Evolutionary conservation across 1,140 invertebrate genomes (phyloP).

Genomic region (Harpegnathos saltator): DNA sequence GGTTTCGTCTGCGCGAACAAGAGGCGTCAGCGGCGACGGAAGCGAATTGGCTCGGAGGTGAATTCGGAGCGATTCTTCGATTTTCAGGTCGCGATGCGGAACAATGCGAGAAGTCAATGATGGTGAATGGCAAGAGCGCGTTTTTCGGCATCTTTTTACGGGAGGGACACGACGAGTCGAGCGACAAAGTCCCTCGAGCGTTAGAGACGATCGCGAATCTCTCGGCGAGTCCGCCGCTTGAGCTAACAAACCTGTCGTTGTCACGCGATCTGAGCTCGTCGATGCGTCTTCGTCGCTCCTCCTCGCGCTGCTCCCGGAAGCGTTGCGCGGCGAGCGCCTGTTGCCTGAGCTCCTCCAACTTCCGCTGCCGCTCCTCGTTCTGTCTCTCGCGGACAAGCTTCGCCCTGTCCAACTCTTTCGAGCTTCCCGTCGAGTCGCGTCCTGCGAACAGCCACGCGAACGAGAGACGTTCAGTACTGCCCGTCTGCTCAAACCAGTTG

Average conservation of each 20-base stretch:
- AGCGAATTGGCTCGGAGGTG: too few species aligned
- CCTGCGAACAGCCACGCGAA: constrained; percentile 74
- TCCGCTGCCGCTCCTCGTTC: constrained; percentile 94
- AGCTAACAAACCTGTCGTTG: constrained; percentile 87
- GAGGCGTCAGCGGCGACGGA: not conserved
- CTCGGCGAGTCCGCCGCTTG: not conserved
- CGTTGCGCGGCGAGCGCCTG: constrained; percentile 94
- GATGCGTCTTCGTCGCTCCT: constrained; percentile 91
- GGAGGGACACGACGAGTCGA: too few species aligned
- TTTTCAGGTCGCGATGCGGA: too few species aligned
- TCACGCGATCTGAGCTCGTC: constrained; percentile 93
- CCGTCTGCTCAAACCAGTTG: not conserved
- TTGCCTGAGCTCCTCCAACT: constrained; percentile 94
- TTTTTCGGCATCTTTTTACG: too few species aligned
- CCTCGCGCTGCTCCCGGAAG: constrained; percentile 95
- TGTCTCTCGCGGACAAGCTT: constrained; percentile 91
- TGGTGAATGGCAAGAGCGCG: too few species aligned
- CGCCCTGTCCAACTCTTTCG: constrained; percentile 83
- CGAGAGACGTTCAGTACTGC: constrained; percentile 45
- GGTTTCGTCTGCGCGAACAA: constrained; percentile 81
- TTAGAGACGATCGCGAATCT: too few species aligned
- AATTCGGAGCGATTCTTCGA: too few species aligned
- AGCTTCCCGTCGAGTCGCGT: constrained; percentile 82
- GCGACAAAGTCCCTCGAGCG: too few species aligned
- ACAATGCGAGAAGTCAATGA: too few species aligned